These are phyloP conservation scores for Prinia subflava DNA, from an alignment of 2,113 vertebrate species.

Conservation along the genomic window DNA sequence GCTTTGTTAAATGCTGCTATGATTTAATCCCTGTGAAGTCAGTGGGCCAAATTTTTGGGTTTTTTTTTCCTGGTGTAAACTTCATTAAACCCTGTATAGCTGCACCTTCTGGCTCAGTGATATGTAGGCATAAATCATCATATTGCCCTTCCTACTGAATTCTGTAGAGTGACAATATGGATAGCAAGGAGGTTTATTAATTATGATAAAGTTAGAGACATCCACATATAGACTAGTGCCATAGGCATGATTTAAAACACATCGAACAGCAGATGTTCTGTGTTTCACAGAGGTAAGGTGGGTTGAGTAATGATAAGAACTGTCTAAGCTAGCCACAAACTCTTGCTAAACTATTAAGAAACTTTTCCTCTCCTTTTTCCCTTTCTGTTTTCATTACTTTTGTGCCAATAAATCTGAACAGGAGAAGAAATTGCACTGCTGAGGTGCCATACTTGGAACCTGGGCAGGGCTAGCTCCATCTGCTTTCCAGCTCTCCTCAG, in stretches of 20 bases:
- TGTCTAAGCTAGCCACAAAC: neutral
- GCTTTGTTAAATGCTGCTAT: conserved; percentile 12
- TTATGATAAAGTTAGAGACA: neutral
- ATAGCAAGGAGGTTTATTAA: neutral
- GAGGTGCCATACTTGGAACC: neutral
- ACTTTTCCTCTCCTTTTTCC: neutral
- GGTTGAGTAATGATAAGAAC: neutral
- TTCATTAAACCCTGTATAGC: neutral
- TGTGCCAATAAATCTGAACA: neutral
- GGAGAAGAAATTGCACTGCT: neutral
- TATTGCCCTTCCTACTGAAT: neutral
- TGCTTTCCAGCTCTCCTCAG: neutral
- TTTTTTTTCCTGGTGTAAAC: neutral
- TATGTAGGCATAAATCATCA: neutral
- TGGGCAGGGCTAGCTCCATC: neutral
- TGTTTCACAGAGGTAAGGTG: neutral
- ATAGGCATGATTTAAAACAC: neutral
- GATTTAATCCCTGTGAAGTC: conserved; percentile 9
- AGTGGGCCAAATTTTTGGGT: neutral
- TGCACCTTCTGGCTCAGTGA: neutral
- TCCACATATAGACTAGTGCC: neutral
- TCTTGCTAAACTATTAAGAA: neutral
- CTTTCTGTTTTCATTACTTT: neutral
- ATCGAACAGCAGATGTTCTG: neutral
- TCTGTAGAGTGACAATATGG: neutral